These are phyloP conservation scores for Tichodroma muraria DNA, from an alignment of 2,113 vertebrate genomes.

Conservation along the genomic window DNA sequence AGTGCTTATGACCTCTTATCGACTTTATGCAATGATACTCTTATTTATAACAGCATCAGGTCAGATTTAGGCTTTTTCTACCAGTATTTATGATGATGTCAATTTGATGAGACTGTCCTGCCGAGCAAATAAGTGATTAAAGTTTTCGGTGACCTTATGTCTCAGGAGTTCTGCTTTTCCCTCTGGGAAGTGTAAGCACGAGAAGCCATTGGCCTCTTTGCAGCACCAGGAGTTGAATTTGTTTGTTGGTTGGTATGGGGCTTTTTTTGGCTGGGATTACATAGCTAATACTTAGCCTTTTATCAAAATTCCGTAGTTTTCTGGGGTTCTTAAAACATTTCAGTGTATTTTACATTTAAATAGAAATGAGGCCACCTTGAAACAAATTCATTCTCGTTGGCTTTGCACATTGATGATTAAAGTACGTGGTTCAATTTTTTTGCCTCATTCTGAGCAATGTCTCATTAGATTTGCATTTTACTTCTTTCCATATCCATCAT, in stretches of 20 bases:
- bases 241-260: background rate
- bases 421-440: background rate
- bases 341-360: slow-evolving; percentile 40
- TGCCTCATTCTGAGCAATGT: slow-evolving; percentile 3
- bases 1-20: background rate
- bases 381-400: slow-evolving; percentile 17
- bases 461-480: slow-evolving; percentile 54
- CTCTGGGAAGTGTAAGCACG: background rate
- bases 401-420: slow-evolving; percentile 38
- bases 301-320: background rate
- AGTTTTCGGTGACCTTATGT: background rate
- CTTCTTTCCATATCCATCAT: slow-evolving; percentile 52
- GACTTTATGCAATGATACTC: background rate
- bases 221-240: background rate
- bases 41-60: background rate
- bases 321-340: background rate
- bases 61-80: background rate
- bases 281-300: background rate
- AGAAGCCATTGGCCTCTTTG: background rate
- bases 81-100: background rate
- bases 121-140: background rate
- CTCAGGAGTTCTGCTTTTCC: background rate
- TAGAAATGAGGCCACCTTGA: background rate
- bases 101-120: background rate
- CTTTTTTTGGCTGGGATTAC: background rate